Conservation (phyloP, 2,797 vertebrate species). For the Danio tinwini region DNA sequence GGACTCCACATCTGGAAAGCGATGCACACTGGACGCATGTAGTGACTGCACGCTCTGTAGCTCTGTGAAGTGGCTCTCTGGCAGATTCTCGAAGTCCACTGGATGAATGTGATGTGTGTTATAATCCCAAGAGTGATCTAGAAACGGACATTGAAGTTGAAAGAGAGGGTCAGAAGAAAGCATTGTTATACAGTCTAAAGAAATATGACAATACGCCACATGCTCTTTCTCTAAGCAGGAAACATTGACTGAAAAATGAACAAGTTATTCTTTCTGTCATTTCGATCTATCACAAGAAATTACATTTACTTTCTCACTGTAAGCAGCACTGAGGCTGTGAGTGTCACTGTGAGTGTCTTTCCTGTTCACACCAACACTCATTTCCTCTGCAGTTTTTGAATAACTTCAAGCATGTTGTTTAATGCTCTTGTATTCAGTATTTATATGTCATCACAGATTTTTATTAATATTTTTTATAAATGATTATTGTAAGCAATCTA, state of each 20-base stretch:
- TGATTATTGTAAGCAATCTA: not conserved
- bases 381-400: constrained; percentile 57
- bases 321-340: constrained; percentile 34
- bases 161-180: constrained; percentile 13
- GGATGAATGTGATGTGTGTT: constrained; percentile 85
- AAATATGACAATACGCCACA: constrained; percentile 11
- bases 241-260: not conserved
- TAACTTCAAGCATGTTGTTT: constrained; percentile 37
- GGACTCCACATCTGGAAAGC: constrained; percentile 89
- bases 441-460: not conserved
- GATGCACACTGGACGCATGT: constrained; percentile 87
- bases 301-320: constrained; percentile 18
- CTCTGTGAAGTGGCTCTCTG: constrained; percentile 93
- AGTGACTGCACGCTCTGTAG: constrained; percentile 94
- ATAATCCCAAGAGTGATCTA: constrained; percentile 95
- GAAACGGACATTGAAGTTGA: constrained; percentile 51
- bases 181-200: constrained; percentile 15
- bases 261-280: not conserved
- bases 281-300: constrained; percentile 11
- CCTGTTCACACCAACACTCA: constrained; percentile 64
- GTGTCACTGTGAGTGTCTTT: constrained; percentile 64
- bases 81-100: constrained; percentile 89
- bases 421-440: not conserved
- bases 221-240: not conserved
- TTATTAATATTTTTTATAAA: not conserved